These are phyloP conservation scores for Apoda limacodes DNA, from an alignment of 2,888 invertebrate genomes.

Conservation along the genomic window DNA sequence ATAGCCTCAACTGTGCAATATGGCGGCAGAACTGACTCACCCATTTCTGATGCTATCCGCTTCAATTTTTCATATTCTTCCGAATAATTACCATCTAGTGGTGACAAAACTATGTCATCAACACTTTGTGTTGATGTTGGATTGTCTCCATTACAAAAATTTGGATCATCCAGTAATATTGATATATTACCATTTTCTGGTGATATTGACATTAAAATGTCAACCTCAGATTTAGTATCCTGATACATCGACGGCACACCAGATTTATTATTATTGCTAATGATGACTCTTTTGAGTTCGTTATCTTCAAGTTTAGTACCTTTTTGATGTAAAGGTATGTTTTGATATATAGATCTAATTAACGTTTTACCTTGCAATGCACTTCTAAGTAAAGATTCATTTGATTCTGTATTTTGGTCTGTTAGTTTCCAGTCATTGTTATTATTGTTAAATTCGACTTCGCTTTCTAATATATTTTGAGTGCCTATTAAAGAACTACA, in stretches of 20 bases:
- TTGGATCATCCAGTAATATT: conserved; percentile 59
- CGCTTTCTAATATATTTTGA: conserved; percentile 61
- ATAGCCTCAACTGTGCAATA: conserved; percentile 72
- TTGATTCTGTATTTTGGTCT: conserved; percentile 75
- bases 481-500: conserved; percentile 57
- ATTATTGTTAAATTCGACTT: conserved; percentile 74
- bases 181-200: conserved; percentile 54
- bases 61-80: conserved; percentile 89
- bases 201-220: conserved; percentile 53
- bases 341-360: conserved; percentile 68
- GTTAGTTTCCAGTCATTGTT: conserved; percentile 87
- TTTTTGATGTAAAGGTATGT: conserved; percentile 68
- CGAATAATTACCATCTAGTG: conserved; percentile 75
- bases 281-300: conserved; percentile 51
- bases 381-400: conserved; percentile 83
- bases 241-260: conserved; percentile 70
- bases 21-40: conserved; percentile 80
- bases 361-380: conserved; percentile 85
- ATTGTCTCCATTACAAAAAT: conserved; percentile 57
- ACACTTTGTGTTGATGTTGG: conserved; percentile 73
- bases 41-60: conserved; percentile 85
- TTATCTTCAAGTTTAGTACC: conserved; percentile 52
- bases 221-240: conserved; percentile 46
- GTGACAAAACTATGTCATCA: conserved; percentile 77
- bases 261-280: conserved; percentile 59